A percentile compares a stretch with the other conserved stretches of the same genome.
Evolutionary conservation across 2,888 invertebrate species (phyloP).

Genomic region (Tenthredo notha): DNA sequence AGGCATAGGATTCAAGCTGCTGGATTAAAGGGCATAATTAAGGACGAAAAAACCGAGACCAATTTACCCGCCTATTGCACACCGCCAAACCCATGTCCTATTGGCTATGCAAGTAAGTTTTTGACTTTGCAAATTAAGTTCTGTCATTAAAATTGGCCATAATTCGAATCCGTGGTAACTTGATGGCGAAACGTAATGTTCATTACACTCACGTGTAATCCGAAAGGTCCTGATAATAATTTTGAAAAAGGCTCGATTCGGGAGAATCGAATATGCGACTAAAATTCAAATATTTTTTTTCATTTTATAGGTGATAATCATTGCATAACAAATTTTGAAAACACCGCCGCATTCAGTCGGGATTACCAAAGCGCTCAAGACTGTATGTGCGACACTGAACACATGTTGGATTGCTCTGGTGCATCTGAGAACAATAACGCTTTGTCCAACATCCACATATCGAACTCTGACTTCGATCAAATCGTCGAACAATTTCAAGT

Average conservation of each 20-base stretch:
- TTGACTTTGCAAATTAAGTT: neutral
- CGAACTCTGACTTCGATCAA: slow-evolving; percentile 83
- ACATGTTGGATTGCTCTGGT: slow-evolving; percentile 95
- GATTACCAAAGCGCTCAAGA: slow-evolving; percentile 95
- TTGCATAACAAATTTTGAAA: slow-evolving; percentile 95
- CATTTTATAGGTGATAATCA: slow-evolving; percentile 88
- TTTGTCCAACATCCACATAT: slow-evolving; percentile 72
- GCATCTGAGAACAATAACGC: slow-evolving; percentile 76
- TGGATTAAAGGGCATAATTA: slow-evolving; percentile 80
- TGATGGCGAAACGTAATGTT: neutral
- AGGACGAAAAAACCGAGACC: slow-evolving; percentile 94
- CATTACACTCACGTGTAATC: neutral
- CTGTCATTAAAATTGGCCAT: neutral
- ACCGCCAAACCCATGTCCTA: slow-evolving; percentile 99
- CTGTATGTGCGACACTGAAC: slow-evolving; percentile 98
- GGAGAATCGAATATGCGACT: slow-evolving; percentile 21
- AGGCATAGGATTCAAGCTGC: slow-evolving; percentile 76
- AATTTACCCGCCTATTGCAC: slow-evolving; percentile 98
- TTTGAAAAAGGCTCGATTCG: neutral
- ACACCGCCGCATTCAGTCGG: slow-evolving; percentile 96
- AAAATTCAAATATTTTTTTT: slow-evolving; percentile 53
- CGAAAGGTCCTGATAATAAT: neutral
- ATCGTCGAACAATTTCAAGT: slow-evolving; percentile 84
- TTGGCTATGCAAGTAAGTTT: slow-evolving; percentile 90
- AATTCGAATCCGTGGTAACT: slow-evolving; percentile 1